A percentile compares a stretch with the other conserved stretches of the same genome.
Evolutionary conservation across 1,140 invertebrate genomes (phyloP).

Genomic region (Triops longicaudatus): DNA sequence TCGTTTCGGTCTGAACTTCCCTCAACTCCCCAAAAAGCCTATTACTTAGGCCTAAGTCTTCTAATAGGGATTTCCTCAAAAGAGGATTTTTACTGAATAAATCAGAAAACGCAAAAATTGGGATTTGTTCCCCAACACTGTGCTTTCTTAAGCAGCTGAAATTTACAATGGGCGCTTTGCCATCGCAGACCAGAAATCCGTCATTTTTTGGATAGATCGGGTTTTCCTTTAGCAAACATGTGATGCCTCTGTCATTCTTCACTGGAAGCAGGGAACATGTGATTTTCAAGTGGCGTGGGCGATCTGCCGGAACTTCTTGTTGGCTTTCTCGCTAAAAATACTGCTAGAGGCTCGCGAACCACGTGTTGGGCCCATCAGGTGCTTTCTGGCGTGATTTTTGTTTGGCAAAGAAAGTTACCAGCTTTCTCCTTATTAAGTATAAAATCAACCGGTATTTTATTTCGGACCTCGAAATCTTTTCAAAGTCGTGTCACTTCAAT

Average conservation of each 20-base stretch:
- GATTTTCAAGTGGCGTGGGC: conserved; percentile 5
- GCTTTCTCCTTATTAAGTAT: neutral
- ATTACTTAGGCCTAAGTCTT: no score
- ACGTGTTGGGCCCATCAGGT: conserved; percentile 9
- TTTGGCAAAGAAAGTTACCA: no score
- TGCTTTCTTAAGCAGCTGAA: neutral
- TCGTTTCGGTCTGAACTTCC: neutral
- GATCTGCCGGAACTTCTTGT: neutral
- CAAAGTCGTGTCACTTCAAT: neutral
- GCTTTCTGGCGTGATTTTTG: neutral
- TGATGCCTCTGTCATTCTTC: neutral
- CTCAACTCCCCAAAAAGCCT: no score
- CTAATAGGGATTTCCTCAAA: no score
- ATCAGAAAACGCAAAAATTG: neutral
- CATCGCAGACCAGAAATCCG: neutral
- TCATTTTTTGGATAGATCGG: neutral
- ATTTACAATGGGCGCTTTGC: neutral
- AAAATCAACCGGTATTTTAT: neutral
- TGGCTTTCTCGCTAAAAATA: conserved; percentile 1
- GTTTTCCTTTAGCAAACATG: neutral
- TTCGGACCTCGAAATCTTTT: neutral
- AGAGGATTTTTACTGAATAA: neutral
- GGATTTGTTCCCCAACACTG: no score
- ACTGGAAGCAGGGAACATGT: neutral
- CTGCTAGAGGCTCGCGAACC: neutral